Percentiles rank a stretch among this genome's conserved stretches.
Evolutionary conservation across 2,888 invertebrate species (phyloP).

Genomic region (Reticulitermes lucifugus): DNA sequence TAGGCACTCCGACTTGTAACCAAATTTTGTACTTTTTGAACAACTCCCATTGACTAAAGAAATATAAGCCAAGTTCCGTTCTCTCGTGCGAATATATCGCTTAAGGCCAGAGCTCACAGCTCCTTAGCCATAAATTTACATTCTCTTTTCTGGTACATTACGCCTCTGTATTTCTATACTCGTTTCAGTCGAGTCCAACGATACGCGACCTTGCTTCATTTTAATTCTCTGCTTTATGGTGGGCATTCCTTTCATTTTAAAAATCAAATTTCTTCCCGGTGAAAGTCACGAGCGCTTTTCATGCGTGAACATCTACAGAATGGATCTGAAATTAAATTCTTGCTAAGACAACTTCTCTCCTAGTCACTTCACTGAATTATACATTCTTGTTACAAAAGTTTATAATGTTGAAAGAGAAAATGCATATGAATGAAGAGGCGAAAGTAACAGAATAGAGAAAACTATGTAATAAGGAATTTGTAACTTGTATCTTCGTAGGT

Average conservation of each 20-base stretch:
- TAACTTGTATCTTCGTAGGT: too few relatives aligned
- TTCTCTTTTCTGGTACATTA: slow-evolving; percentile 8
- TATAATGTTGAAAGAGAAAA: too few relatives aligned
- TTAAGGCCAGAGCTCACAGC: not conserved
- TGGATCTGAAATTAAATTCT: not conserved
- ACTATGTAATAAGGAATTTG: too few relatives aligned
- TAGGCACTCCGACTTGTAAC: not conserved
- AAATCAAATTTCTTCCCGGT: not conserved
- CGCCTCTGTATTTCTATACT: slow-evolving; percentile 6
- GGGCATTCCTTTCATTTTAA: not conserved
- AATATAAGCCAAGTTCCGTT: not conserved
- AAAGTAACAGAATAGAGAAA: too few relatives aligned
- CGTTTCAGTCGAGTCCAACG: not conserved
- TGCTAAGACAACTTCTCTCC: too few relatives aligned
- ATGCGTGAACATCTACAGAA: not conserved
- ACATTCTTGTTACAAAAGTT: too few relatives aligned
- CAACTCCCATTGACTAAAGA: slow-evolving; percentile 7
- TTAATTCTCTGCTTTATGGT: not conserved
- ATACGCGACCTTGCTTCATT: not conserved
- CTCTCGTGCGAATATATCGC: not conserved
- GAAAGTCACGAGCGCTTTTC: not conserved
- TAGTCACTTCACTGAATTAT: too few relatives aligned
- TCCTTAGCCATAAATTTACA: slow-evolving; percentile 10
- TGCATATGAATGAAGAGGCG: too few relatives aligned
- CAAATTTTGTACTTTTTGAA: slow-evolving; percentile 10